Percentiles rank a stretch among this genome's conserved stretches.
phyloP scores from a whole-genome alignment of 2,888 invertebrate species.

The Helobdella robusta region DNA sequence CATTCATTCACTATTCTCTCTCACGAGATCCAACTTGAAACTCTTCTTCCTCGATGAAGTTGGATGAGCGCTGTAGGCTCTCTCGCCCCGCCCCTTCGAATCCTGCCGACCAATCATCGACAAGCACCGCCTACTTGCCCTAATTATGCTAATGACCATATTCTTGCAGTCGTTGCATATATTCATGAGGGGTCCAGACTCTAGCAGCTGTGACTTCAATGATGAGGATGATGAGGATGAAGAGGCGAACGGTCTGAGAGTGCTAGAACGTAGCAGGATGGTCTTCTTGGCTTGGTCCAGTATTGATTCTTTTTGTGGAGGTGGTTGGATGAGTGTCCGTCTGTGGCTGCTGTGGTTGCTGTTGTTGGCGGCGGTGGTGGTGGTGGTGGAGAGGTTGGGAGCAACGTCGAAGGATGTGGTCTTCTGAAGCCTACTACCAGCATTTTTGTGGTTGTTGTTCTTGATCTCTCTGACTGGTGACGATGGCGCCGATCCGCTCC shows the following conservation, averaged over 20 bases:
- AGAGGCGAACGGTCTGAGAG: slow-evolving; percentile 9
- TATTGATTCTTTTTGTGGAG: neutral
- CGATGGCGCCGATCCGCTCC: slow-evolving; percentile 54
- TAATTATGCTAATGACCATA: slow-evolving; percentile 84
- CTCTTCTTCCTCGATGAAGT: slow-evolving; percentile 6
- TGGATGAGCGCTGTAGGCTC: slow-evolving; percentile 27
- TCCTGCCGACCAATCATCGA: slow-evolving; percentile 26
- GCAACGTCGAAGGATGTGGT: neutral
- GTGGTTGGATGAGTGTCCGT: slow-evolving; percentile 18
- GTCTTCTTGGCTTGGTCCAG: neutral
- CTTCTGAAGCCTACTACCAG: neutral
- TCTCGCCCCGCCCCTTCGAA: slow-evolving; percentile 4
- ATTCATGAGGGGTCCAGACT: slow-evolving; percentile 64
- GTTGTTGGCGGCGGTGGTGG: slow-evolving; percentile 29
- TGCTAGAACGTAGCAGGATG: slow-evolving; percentile 2
- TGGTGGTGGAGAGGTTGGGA: neutral
- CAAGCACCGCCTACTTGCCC: slow-evolving; percentile 63
- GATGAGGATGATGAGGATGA: neutral
- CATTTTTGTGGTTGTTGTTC: too few species aligned
- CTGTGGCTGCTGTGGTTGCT: neutral
- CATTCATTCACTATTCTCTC: too few species aligned
- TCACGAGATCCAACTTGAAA: too few species aligned
- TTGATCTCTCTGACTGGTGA: slow-evolving; percentile 44
- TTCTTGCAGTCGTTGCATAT: slow-evolving; percentile 89
- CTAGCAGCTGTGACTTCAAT: slow-evolving; percentile 39